A percentile compares a stretch with the other conserved stretches of the same genome.
Evolutionary conservation across 1,140 invertebrate genomes (phyloP).

Genomic region (Drosophila triauraria): DNA sequence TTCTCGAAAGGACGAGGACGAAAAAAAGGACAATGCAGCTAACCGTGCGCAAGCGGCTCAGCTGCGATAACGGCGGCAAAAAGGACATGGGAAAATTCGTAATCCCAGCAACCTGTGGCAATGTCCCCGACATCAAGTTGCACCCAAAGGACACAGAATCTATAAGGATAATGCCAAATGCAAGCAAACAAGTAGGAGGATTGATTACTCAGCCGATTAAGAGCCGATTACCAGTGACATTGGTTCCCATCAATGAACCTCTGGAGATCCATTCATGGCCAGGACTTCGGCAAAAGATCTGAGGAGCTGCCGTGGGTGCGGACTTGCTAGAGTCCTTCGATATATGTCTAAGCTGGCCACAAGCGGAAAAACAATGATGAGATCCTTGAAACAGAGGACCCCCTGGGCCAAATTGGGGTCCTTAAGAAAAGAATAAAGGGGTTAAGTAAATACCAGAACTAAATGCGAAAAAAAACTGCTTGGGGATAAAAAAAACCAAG

Average conservation of each 20-base stretch:
- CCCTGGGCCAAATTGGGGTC: neutral
- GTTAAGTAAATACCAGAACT: too few species aligned
- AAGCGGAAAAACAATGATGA: constrained; percentile 43
- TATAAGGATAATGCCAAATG: neutral
- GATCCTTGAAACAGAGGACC: neutral
- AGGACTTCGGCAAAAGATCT: constrained; percentile 45
- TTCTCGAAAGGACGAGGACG: constrained; percentile 1
- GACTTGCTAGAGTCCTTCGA: constrained; percentile 8
- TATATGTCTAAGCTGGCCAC: constrained; percentile 56
- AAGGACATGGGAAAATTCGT: constrained; percentile 73
- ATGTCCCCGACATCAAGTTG: constrained; percentile 58
- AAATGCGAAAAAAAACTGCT: too few species aligned
- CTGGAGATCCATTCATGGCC: neutral
- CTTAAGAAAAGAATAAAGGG: too few species aligned
- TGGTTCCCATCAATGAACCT: constrained; percentile 73
- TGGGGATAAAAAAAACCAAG: neutral
- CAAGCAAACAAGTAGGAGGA: constrained; percentile 57
- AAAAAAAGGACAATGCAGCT: constrained; percentile 77
- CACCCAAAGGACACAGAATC: constrained; percentile 1
- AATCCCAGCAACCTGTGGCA: constrained; percentile 70
- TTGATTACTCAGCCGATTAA: constrained; percentile 80
- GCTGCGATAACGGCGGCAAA: constrained; percentile 77
- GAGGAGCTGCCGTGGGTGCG: constrained; percentile 1
- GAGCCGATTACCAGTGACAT: constrained; percentile 66
- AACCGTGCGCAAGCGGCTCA: constrained; percentile 79